Evolutionary conservation across 2,888 invertebrate species (phyloP), one percentile per base, ranked within the genome.

Genomic region (Disparrhopalites patrizii): DNA sequence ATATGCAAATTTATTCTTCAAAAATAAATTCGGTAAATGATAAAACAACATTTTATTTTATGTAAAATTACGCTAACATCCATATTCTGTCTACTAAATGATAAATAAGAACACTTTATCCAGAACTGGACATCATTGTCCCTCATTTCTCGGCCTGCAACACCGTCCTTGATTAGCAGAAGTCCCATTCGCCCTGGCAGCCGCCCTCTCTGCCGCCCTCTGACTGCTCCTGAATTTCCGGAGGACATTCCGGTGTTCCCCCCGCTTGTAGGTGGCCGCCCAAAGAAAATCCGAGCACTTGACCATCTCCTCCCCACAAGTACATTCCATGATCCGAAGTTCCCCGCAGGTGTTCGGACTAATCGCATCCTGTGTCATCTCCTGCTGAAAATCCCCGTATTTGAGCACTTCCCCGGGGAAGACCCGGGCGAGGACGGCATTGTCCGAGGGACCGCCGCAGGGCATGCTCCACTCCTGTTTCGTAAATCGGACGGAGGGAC

Each of bases 211-310:
- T n/a, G n/a, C n/a, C n/a, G n/a, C n/a, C n/a, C n/a, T n/a, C n/a
- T 55, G 63, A 63, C 54, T 54, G 25, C 10, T 28, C 23, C 55
- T 10, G 28, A 63, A 63, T 31, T 20, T 36, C 7, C 56, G 30
- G 1, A 63, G 20, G 2, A 63, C 25, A 43, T 20, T 4, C 1
- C 4, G 5, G 25, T 63, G 63, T 18, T 63, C 63, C 15, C 63
- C 63, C 2, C 63, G 10, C 23, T 63, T 63, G 43, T 63, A 63
- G 3, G 63, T 63, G 3, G 63, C 63, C 3, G 33, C 63, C 56
- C 38, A 63, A 3, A 63, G 47, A n/a, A 55, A 40, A n/a, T 63
- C 56, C 7, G 47, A 2, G 33, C 63, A 63, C 7, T 43, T 28
- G 18, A 63, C 56, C 18, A 23, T 10, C 47, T 43, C 33, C 3